A percentile compares a stretch with the other conserved stretches of the same genome.
These are phyloP conservation scores for Antheraea assamensis DNA, from an alignment of 2,888 invertebrate genomes.

Conservation along the genomic window DNA sequence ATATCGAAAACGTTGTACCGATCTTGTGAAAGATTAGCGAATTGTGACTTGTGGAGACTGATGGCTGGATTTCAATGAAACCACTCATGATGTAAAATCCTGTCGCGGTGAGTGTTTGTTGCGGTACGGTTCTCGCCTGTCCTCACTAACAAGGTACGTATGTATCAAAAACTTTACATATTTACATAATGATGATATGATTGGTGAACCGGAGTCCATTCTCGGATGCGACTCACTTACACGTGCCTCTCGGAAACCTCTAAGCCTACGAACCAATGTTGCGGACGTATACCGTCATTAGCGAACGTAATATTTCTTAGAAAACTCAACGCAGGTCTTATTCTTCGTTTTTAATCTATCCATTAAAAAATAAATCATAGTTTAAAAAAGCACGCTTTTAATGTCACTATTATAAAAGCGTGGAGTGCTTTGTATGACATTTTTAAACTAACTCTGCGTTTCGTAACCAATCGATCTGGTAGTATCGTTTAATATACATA, in stretches of 20 bases:
- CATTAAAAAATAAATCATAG: too few relatives aligned
- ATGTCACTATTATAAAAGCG: too few relatives aligned
- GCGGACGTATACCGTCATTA: not conserved
- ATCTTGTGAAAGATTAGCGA: too few relatives aligned
- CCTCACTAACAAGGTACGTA: not conserved
- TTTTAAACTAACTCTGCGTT: too few relatives aligned
- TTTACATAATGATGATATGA: constrained; percentile 1
- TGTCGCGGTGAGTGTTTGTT: not conserved
- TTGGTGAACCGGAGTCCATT: not conserved
- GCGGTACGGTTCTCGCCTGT: not conserved
- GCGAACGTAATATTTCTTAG: not conserved
- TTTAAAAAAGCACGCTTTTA: too few relatives aligned
- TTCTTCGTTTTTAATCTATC: not conserved
- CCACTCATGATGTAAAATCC: too few relatives aligned
- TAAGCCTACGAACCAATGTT: not conserved
- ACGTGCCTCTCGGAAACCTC: not conserved
- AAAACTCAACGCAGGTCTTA: not conserved
- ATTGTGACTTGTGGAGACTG: too few relatives aligned
- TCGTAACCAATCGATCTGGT: too few relatives aligned
- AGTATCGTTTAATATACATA: too few relatives aligned
- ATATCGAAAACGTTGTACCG: too few relatives aligned
- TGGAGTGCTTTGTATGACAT: too few relatives aligned
- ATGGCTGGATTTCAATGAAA: too few relatives aligned
- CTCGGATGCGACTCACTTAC: not conserved
- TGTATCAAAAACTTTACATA: not conserved